phyloP scores from a whole-genome alignment of 2,888 invertebrate genomes.

The Polyploca ridens region DNA sequence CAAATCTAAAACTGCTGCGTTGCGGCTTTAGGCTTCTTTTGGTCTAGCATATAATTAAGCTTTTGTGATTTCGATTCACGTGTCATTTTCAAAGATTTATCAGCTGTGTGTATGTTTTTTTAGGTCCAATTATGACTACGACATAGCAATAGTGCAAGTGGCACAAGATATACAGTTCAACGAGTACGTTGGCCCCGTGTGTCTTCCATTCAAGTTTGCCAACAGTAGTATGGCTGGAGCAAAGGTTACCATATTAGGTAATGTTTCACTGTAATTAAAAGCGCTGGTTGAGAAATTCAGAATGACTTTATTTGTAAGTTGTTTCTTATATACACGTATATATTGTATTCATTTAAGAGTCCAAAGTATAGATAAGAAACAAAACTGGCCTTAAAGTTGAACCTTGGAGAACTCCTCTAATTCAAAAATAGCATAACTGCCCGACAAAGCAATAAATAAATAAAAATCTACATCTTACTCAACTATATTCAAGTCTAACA shows the following conservation, averaged over 20 bases:
- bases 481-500: too few species aligned
- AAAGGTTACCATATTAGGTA: slow-evolving; percentile 75
- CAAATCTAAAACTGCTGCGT: too few species aligned
- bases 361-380: neutral
- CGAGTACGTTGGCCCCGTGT: slow-evolving; percentile 84
- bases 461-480: too few species aligned
- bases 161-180: slow-evolving; percentile 69
- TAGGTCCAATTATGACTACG: slow-evolving; percentile 70
- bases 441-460: too few species aligned
- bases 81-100: neutral
- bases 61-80: neutral
- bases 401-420: too few species aligned
- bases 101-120: slow-evolving; percentile 15
- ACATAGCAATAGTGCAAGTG: slow-evolving; percentile 81
- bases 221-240: slow-evolving; percentile 53
- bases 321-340: neutral
- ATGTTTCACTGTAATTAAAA: slow-evolving; percentile 19
- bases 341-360: neutral
- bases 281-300: neutral
- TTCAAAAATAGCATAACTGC: too few species aligned
- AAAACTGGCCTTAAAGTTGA: neutral
- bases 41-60: too few species aligned
- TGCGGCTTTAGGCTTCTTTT: too few species aligned
- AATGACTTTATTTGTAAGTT: neutral
- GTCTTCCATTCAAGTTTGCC: slow-evolving; percentile 84